Evolutionary conservation across 2,797 vertebrate genomes (phyloP).

Genomic region (Octomys mimax): DNA sequence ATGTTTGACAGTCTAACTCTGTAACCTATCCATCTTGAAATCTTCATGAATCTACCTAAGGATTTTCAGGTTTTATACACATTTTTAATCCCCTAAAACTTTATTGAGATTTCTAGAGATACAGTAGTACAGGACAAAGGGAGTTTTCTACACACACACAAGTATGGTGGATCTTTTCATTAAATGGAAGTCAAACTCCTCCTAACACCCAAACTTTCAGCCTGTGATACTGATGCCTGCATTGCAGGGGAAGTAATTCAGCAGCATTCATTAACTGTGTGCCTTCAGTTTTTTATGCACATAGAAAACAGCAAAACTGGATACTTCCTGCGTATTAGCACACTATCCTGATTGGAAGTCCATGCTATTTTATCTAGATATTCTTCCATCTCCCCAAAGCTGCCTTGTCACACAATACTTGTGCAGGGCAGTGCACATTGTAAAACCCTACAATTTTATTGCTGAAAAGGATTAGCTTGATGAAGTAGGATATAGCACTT

Average conservation of each 20-base stretch:
- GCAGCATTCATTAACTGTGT: constrained; percentile 4
- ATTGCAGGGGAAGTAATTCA: constrained; percentile 34
- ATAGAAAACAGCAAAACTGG: not conserved
- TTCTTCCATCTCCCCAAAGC: not conserved
- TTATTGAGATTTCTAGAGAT: not conserved
- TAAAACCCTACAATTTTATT: constrained; percentile 1
- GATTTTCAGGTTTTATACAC: not conserved
- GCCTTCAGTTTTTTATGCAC: not conserved
- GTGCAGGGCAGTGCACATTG: not conserved
- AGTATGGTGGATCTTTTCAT: constrained; percentile 12
- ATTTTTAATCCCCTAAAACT: not conserved
- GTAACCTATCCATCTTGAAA: not conserved
- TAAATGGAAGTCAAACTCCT: not conserved
- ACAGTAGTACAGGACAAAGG: not conserved
- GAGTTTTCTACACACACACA: not conserved
- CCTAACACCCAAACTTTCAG: not conserved
- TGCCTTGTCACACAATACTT: not conserved
- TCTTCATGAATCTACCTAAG: not conserved
- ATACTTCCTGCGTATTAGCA: not conserved
- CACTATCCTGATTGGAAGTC: not conserved
- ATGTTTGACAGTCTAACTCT: not conserved
- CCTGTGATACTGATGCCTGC: not conserved
- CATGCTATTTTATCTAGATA: not conserved
- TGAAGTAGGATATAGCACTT: not conserved
- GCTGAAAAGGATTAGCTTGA: not conserved